Evolutionary conservation across 1,140 invertebrate genomes (phyloP).

Genomic region (Scaptomyza pallida): DNA sequence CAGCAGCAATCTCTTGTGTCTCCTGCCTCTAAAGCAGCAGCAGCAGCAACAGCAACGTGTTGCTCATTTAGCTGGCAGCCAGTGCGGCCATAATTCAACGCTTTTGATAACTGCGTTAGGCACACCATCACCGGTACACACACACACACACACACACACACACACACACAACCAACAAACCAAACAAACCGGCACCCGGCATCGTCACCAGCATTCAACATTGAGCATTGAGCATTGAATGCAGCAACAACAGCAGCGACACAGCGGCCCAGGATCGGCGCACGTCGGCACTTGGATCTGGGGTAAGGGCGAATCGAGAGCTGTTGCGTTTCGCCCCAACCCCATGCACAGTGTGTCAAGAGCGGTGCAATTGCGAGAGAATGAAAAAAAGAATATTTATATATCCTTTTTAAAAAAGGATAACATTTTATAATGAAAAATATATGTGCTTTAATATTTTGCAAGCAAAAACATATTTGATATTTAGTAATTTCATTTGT

Average conservation of each 20-base stretch:
- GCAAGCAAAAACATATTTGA: too few relatives aligned
- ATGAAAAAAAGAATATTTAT: too few relatives aligned
- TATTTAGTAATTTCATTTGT: too few relatives aligned
- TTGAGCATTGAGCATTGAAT: not conserved
- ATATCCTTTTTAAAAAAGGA: too few relatives aligned
- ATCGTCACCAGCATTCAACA: not conserved
- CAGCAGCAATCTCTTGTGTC: slow-evolving; percentile 9
- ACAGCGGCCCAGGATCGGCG: slow-evolving; percentile 62
- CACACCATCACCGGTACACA: slow-evolving; percentile 16
- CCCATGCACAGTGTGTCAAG: slow-evolving; percentile 16
- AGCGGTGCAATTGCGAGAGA: too few relatives aligned
- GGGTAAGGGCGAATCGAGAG: slow-evolving; percentile 29
- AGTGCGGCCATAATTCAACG: slow-evolving; percentile 76
- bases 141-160: not conserved
- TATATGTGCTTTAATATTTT: too few relatives aligned
- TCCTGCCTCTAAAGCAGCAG: slow-evolving; percentile 15
- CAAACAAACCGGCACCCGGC: slow-evolving; percentile 1
- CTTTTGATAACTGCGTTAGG: slow-evolving; percentile 81
- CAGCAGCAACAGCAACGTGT: slow-evolving; percentile 57
- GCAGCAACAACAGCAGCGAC: slow-evolving; percentile 8
- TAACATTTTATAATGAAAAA: too few relatives aligned
- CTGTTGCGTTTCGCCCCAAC: slow-evolving; percentile 1
- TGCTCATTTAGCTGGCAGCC: slow-evolving; percentile 78
- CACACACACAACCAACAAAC: not conserved
- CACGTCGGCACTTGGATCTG: slow-evolving; percentile 65